Conservation (phyloP, 2,888 invertebrate genomes). For the Noctua comes region DNA sequence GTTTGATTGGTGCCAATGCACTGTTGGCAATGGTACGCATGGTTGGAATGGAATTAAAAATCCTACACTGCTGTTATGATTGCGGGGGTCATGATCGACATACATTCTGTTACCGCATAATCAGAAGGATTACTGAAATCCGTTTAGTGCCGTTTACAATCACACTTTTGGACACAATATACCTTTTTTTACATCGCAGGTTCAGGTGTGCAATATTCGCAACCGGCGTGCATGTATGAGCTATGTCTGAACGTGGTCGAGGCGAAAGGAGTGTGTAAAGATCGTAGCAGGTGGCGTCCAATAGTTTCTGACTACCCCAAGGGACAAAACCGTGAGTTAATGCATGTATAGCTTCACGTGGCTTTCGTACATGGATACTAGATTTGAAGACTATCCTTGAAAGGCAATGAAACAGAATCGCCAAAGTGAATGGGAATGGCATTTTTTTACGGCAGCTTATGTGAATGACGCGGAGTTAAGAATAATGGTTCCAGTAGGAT, state of each 20-base stretch:
- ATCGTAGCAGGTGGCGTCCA: background rate
- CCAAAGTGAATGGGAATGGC: background rate
- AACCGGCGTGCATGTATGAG: background rate
- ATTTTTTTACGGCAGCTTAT: slow-evolving; percentile 2
- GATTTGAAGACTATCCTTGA: background rate
- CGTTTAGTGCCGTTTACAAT: background rate
- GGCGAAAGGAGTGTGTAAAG: background rate
- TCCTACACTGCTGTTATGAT: background rate
- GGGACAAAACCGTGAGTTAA: background rate
- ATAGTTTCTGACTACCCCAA: background rate
- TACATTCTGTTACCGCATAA: background rate
- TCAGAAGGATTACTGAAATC: background rate
- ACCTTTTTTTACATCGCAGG: background rate
- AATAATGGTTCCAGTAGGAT: background rate
- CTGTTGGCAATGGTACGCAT: slow-evolving; percentile 22
- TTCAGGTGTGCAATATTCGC: background rate
- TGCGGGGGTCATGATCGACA: background rate
- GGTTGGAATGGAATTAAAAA: slow-evolving; percentile 25
- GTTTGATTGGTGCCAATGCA: slow-evolving; percentile 28
- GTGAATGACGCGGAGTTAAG: background rate
- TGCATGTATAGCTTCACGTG: background rate
- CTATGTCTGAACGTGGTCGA: background rate
- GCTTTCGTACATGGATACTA: background rate
- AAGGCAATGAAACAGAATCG: background rate
- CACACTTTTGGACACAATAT: background rate